phyloP scores from a whole-genome alignment of 1,140 invertebrate species.

The Eubasilissa regina region DNA sequence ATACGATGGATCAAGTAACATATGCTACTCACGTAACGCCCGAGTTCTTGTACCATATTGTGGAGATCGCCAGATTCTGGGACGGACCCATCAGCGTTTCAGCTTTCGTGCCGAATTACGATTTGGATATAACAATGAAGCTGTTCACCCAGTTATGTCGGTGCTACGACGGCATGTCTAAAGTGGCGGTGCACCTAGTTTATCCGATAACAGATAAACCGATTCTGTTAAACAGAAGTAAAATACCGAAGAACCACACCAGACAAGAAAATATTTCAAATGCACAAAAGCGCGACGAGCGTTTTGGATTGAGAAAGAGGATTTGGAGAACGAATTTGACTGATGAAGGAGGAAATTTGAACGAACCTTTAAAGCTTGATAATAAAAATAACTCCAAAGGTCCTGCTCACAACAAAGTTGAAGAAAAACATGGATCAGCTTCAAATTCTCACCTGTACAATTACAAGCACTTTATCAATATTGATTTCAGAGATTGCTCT shows the following conservation, averaged over 20 bases:
- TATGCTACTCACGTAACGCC: slow-evolving; percentile 83
- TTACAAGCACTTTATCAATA: slow-evolving; percentile 20
- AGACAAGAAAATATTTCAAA: too few relatives aligned
- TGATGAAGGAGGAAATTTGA: background rate
- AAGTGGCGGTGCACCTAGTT: slow-evolving; percentile 80
- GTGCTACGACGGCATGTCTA: slow-evolving; percentile 78
- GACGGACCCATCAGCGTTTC: slow-evolving; percentile 83
- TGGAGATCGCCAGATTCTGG: slow-evolving; percentile 80
- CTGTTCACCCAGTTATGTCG: slow-evolving; percentile 76
- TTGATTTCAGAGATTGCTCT: slow-evolving; percentile 65
- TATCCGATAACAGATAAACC: slow-evolving; percentile 72
- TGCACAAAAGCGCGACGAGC: too few relatives aligned
- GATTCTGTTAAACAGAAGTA: slow-evolving; percentile 50
- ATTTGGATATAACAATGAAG: slow-evolving; percentile 76
- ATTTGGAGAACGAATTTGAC: background rate
- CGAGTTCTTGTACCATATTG: slow-evolving; percentile 81
- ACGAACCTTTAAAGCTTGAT: background rate
- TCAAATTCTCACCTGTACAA: slow-evolving; percentile 60
- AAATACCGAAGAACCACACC: background rate
- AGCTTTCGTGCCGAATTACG: slow-evolving; percentile 80
- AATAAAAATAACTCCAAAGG: background rate
- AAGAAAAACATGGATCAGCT: background rate
- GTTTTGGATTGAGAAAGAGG: background rate
- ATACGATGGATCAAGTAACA: slow-evolving; percentile 72
- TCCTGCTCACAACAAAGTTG: background rate